Evolutionary conservation across 2,113 vertebrate genomes (phyloP), one percentile per base, ranked within the genome.

Genomic region (Cynopterus brachyotis): DNA sequence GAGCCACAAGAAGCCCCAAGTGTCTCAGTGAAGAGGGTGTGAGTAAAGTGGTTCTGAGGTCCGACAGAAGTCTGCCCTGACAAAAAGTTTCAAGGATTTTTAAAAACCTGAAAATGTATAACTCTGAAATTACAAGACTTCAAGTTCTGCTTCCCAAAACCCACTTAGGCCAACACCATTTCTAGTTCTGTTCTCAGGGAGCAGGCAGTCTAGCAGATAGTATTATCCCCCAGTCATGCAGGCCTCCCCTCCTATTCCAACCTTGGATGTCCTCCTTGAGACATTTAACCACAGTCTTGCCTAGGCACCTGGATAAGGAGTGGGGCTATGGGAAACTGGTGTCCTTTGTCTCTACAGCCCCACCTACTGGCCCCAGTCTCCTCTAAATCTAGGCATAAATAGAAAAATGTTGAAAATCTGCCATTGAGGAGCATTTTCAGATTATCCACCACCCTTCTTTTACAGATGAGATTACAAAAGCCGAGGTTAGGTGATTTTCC

Each of bases 191-290:
- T 62, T 64, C 42, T 82, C 12, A 50, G 7, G 2, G 16, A 53
- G 10, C 13, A 10, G 32, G 24, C 40, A 22, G 26, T 35, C n/a
- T 53, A 20, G 28, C 59, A 12, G 35, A 80, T 2, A 6, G 30
- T 1, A 26, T 30, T 1, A 26, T 30, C 19, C 26, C 6, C 30
- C n/a, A 10, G 9, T 8, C 9, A 1, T 10, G 22, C 40, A 79
- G 0, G 12, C 59, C 28, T 70, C n/a, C 30, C 24, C 32, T 15
- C 22, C 50, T 53, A 6, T 24, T 59, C 89, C 64, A 67, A 35
- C n/a, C 30, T 47, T 42, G 7, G 42, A 4, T 6, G 45, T 10
- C 45, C 9, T 72, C 59, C 35, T 22, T 45, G 30, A 28, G 45
- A 60, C 32, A 42, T 10, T 17, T 17, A 35, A 15, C 17, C 78